These are phyloP conservation scores for Silurus glanis DNA, from an alignment of 2,113 vertebrate species.

Conservation along the genomic window DNA sequence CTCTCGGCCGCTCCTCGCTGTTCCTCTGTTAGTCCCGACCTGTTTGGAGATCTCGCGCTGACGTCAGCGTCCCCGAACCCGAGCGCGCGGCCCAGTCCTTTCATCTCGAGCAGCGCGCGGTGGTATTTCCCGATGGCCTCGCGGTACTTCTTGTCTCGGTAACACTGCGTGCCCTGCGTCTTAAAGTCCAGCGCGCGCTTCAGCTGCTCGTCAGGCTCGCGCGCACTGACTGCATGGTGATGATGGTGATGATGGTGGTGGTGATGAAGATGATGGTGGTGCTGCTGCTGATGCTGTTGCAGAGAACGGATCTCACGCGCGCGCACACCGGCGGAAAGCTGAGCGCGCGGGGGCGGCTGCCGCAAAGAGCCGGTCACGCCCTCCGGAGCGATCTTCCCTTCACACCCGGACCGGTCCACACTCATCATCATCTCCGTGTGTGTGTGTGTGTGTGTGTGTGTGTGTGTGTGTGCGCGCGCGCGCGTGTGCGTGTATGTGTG, in stretches of 20 bases:
- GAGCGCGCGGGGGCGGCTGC: not conserved
- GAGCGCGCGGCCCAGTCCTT: slow-evolving; percentile 82
- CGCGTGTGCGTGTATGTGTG: not conserved
- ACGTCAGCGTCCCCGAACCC: slow-evolving; percentile 79
- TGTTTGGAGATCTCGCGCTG: slow-evolving; percentile 70
- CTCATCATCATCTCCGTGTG: slow-evolving; percentile 13
- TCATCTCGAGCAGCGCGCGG: slow-evolving; percentile 93
- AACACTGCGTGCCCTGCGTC: slow-evolving; percentile 93
- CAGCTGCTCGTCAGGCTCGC: slow-evolving; percentile 79
- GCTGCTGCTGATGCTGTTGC: slow-evolving; percentile 14
- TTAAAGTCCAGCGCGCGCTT: slow-evolving; percentile 91
- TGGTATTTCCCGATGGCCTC: slow-evolving; percentile 99
- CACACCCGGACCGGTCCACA: slow-evolving; percentile 29
- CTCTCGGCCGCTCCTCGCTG: slow-evolving; percentile 89
- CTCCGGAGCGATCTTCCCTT: not conserved
- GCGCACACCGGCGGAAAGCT: slow-evolving; percentile 12
- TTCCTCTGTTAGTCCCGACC: slow-evolving; percentile 83
- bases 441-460: not conserved
- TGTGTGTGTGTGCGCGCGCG: not conserved
- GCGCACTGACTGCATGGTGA: slow-evolving; percentile 50
- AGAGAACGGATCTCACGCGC: slow-evolving; percentile 9
- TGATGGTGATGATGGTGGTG: not conserved
- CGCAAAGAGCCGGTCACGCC: not conserved
- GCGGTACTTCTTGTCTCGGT: slow-evolving; percentile 98
- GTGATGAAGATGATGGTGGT: not conserved